A percentile compares a stretch with the other conserved stretches of the same genome.
Evolutionary conservation across 2,797 vertebrate genomes (phyloP).

Genomic region (Leptodactylus fallax): DNA sequence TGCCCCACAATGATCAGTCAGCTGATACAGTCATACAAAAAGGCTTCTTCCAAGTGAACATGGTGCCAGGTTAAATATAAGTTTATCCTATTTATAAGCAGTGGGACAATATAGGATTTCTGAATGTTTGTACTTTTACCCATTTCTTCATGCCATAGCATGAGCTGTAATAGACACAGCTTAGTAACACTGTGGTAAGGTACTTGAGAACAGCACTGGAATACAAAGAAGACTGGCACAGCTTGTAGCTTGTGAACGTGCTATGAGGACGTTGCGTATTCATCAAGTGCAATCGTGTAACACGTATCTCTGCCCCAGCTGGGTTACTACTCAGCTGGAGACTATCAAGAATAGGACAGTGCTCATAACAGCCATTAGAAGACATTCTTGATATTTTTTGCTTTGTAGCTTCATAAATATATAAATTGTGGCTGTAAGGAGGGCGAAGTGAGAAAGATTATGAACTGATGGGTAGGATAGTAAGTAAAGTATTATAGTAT

Average conservation of each 20-base stretch:
- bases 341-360: neutral
- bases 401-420: neutral
- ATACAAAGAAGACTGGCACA: constrained; percentile 12
- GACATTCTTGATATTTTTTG: neutral
- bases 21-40: neutral
- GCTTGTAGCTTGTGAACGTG: constrained; percentile 37
- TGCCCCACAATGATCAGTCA: neutral
- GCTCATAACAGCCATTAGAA: neutral
- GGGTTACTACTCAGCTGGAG: neutral
- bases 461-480: neutral
- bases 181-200: neutral
- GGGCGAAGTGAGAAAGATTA: neutral
- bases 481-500: neutral
- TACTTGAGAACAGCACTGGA: neutral
- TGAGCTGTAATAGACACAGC: neutral
- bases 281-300: constrained; percentile 17
- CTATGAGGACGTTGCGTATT: neutral
- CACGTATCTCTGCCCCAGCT: neutral
- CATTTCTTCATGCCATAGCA: neutral
- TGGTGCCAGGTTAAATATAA: neutral
- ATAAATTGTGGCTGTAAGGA: neutral
- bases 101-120: neutral
- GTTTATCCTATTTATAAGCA: neutral
- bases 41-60: neutral
- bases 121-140: neutral